Evolutionary conservation across 2,113 vertebrate genomes (phyloP), one percentile per base, ranked within the genome.

Genomic region (Rhineura floridana): DNA sequence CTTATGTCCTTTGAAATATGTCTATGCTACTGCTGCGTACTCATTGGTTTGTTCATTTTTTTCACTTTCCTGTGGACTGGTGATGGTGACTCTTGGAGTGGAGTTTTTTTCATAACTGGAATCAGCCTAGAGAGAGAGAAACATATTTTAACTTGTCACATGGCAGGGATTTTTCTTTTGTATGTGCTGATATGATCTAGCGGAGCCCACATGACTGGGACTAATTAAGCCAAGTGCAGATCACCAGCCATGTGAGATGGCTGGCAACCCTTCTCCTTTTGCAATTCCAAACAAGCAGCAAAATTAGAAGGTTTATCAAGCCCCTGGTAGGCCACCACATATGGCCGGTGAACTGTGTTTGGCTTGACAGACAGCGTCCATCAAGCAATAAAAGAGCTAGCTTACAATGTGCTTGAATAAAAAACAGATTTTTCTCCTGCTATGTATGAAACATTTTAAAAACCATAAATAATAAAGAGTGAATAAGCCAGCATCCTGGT

Each of bases 11-110:
- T 81, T 72, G 84, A 81, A 82, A 36, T 83, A 39, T 84, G 21
- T 87, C 90, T 96, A 97, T 8, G 96, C 95, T 93, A 97, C 92
- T 8, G 91, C 95, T 4, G 91, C 95, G 90, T 0, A 93, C 33
- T 96, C 95, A 90, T 88, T 96, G 91, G 72, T 93, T 89, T 95
- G 95, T 82, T 97, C 93, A 0, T 88, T 94, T 88, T 93, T 94
- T 78, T 96, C 96, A 73, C 94, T 94, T 85, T 96, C 97, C 77
- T 97, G 95, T 8, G 97, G 96, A 81, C 96, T 96, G 63, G 96
- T 97, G 87, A 97, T 48, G 87, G 95, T 97, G 73, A 97, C 96
- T 93, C 95, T 96, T 90, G 97, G 96, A 89, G 90, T 87, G 69
- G 93, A 77, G 36, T 87, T 88, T 91, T 95, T 93, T 88, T 91